Conservation (phyloP, 2,113 vertebrate genomes). For the Paramisgurnus dabryanus region DNA sequence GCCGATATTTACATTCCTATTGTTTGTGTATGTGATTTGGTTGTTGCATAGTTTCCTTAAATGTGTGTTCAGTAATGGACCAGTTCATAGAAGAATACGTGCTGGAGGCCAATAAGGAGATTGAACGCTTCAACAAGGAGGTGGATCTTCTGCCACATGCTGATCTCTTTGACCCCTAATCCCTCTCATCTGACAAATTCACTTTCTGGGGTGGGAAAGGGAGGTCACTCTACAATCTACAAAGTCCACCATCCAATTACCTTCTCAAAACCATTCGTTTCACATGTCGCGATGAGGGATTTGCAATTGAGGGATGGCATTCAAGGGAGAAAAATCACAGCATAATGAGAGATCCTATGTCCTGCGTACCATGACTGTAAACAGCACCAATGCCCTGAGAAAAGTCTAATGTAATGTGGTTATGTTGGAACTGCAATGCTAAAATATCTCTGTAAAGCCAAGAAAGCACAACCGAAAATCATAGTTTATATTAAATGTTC, state of each 20-base stretch:
- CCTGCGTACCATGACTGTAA: conserved; percentile 33
- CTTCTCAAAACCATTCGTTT: conserved; percentile 17
- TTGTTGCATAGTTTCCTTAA: conserved; percentile 71
- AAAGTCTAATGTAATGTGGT: not conserved
- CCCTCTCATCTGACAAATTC: conserved; percentile 31
- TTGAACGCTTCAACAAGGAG: conserved; percentile 88
- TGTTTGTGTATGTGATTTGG: not conserved
- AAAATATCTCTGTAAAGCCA: not conserved
- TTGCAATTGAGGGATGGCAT: conserved; percentile 18
- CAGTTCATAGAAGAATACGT: conserved; percentile 90
- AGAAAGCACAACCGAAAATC: not conserved
- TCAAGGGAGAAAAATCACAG: conserved; percentile 3
- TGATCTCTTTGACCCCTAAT: conserved; percentile 84
- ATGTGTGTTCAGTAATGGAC: conserved; percentile 84
- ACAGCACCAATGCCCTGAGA: conserved; percentile 16
- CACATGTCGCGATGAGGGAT: conserved; percentile 2
- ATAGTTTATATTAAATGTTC: not conserved
- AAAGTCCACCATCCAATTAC: conserved; percentile 25
- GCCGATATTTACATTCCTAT: no score
- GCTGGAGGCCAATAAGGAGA: conserved; percentile 87
- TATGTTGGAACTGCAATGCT: not conserved
- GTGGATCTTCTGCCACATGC: conserved; percentile 85
- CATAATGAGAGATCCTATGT: conserved; percentile 45
- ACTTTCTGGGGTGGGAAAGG: not conserved
- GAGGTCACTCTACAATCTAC: conserved; percentile 10